A percentile compares a stretch with the other conserved stretches of the same genome.
Conservation (phyloP, 53 echinoderm and acorn worm species). For the Echinometra lucunter region DNA sequence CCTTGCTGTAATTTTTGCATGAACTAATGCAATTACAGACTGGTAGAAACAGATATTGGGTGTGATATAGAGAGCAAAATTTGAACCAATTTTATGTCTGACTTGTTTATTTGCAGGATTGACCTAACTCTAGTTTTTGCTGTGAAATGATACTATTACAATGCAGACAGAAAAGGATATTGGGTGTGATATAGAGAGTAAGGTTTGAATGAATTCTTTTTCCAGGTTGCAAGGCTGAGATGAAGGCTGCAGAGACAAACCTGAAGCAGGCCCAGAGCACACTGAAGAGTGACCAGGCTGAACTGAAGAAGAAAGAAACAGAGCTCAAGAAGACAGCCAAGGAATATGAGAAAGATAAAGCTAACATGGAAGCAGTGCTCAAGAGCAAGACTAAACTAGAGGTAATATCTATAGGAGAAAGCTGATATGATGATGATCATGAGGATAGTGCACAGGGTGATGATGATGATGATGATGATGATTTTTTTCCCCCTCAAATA, state of each 20-base stretch:
- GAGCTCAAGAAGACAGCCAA: constrained; percentile 98
- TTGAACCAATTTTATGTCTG: too few species aligned
- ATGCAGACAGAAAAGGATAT: too few species aligned
- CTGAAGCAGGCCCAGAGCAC: constrained; percentile 95
- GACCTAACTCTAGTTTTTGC: too few species aligned
- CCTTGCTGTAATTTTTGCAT: too few species aligned
- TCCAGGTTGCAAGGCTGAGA: constrained; percentile 89
- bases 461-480: background rate
- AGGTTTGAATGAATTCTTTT: background rate
- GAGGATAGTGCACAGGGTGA: background rate
- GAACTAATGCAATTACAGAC: too few species aligned
- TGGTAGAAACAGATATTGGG: too few species aligned
- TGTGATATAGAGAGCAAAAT: too few species aligned
- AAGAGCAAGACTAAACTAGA: constrained; percentile 91
- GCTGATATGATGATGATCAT: too few species aligned
- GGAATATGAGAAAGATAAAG: constrained; percentile 90
- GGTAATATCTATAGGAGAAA: constrained; percentile 68
- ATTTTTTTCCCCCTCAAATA: too few species aligned
- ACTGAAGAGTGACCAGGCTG: constrained; percentile 88
- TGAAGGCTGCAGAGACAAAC: constrained; percentile 89
- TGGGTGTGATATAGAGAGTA: too few species aligned
- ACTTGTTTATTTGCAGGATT: too few species aligned
- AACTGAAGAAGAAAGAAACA: constrained; percentile 94
- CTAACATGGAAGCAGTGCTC: constrained; percentile 80
- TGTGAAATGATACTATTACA: too few species aligned